A percentile compares a stretch with the other conserved stretches of the same genome.
phyloP scores from a whole-genome alignment of 2,113 vertebrate genomes.

The Triplophysa tibetana region DNA sequence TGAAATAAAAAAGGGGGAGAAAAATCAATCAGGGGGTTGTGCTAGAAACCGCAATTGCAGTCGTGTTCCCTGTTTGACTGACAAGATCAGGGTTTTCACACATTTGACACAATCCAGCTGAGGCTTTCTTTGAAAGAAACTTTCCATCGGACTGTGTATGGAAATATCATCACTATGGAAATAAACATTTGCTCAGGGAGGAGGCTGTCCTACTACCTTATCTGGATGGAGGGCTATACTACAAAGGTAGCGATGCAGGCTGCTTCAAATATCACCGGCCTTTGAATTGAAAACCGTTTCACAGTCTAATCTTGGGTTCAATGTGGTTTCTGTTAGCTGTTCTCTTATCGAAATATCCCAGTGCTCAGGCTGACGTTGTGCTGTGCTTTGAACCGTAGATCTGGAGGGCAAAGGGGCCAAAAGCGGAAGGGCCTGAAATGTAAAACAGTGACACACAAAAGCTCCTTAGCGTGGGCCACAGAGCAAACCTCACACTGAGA shows the following conservation, averaged over 20 bases:
- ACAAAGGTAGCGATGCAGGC: slow-evolving; percentile 6
- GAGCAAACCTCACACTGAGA: slow-evolving; percentile 36
- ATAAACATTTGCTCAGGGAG: slow-evolving; percentile 50
- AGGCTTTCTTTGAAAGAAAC: slow-evolving; percentile 32
- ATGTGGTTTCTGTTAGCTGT: slow-evolving; percentile 47
- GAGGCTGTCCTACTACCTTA: slow-evolving; percentile 43
- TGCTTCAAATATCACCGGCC: slow-evolving; percentile 1
- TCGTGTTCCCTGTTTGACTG: not conserved
- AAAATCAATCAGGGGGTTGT: slow-evolving; percentile 4
- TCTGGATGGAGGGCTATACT: slow-evolving; percentile 24
- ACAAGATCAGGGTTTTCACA: slow-evolving; percentile 47
- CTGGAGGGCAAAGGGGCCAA: not conserved
- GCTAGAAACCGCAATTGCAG: slow-evolving; percentile 41
- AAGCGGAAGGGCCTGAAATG: slow-evolving; percentile 38
- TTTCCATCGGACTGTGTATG: slow-evolving; percentile 36
- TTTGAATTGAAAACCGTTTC: not conserved
- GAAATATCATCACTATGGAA: slow-evolving; percentile 58
- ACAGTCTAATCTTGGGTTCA: slow-evolving; percentile 12
- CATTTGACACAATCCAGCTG: slow-evolving; percentile 46
- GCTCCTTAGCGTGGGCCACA: not conserved
- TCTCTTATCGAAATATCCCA: slow-evolving; percentile 31
- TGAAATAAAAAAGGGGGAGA: not conserved
- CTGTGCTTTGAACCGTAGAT: slow-evolving; percentile 11
- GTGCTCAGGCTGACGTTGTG: not conserved
- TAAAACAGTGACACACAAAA: slow-evolving; percentile 39